These are phyloP conservation scores for Leucophenga montana DNA, from an alignment of 2,888 invertebrate genomes.

Conservation along the genomic window DNA sequence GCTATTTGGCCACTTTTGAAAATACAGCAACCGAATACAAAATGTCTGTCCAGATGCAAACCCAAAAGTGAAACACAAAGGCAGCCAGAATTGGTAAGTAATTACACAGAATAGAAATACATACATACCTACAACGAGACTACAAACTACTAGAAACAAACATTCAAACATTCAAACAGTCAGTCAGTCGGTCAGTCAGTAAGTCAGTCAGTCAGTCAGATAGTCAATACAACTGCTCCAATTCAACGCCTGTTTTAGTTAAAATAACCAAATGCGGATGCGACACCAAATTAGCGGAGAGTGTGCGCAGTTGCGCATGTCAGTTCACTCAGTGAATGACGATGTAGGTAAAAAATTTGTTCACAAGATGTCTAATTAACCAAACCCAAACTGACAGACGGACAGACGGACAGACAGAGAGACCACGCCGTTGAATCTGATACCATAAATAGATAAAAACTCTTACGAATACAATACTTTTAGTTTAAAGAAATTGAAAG, in stretches of 20 bases:
- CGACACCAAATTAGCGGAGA: slow-evolving; percentile 15
- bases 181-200: not conserved
- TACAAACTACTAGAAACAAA: no score
- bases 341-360: slow-evolving; percentile 4
- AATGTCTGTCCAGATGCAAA: not conserved
- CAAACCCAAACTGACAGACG: no score
- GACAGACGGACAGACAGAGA: no score
- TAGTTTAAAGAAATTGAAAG: slow-evolving; percentile 11
- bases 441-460: not conserved
- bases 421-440: not conserved
- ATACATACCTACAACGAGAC: no score
- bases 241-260: not conserved
- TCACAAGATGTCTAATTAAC: not conserved
- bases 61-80: not conserved
- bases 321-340: not conserved
- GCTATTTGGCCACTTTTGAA: not conserved
- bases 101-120: not conserved
- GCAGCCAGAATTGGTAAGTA: slow-evolving; percentile 15
- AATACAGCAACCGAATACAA: not conserved
- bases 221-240: not conserved
- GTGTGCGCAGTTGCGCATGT: slow-evolving; percentile 2
- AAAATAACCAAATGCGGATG: not conserved
- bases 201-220: not conserved
- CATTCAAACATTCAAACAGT: no score
- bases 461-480: no score